Evolutionary conservation across 2,888 invertebrate genomes (phyloP), one percentile per base, ranked within the genome.

Genomic region (Epistrophella euchroma): DNA sequence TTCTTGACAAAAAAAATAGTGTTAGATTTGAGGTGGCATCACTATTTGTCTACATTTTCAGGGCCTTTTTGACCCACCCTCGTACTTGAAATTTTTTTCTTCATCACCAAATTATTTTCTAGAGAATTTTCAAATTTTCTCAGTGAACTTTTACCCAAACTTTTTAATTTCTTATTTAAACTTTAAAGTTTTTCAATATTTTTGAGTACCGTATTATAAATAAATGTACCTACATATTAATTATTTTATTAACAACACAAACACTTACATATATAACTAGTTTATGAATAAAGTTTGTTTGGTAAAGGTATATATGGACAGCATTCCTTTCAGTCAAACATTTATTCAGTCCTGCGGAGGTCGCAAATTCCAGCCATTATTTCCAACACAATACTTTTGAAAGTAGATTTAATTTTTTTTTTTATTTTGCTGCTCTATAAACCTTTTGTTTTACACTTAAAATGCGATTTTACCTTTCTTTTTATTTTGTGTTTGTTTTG

Each of bases 391-490:
- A 52, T 52, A 6, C 25, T 52, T 13, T 47, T 55, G 9, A 55
- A 28, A 55, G 22, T 28, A 28, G n/a, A 19, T 37, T 58, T n/a
- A 35, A 32, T 45, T 22, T 22, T 22, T 47, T 19, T 10, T 56
- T 56, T 11, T 1, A 15, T 13, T 40, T 40, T 13, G 40, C n/a
- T 28, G 7, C 28, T 70, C 50, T 40, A 43, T 37, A 55, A 75
- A 70, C 19, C 68, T 70, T 43, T 60, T 60, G 17, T 68, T 52
- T 28, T 70, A 19, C 60, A 37, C 11, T 60, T 60, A 60, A 60
- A 52, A 52, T 52, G 2, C 25, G 52, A 60, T 60, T 60, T 10
- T 15, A 37, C 7, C 9, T 40, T 28, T 7, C 0, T 11, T 43
- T 32, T 22, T 0, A 3, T 43, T 40, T 64, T 22, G 13, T 22